A percentile compares a stretch with the other conserved stretches of the same genome.
These are phyloP conservation scores for Spheniscus mendiculus DNA, from an alignment of 2,113 vertebrate genomes.

Conservation along the genomic window DNA sequence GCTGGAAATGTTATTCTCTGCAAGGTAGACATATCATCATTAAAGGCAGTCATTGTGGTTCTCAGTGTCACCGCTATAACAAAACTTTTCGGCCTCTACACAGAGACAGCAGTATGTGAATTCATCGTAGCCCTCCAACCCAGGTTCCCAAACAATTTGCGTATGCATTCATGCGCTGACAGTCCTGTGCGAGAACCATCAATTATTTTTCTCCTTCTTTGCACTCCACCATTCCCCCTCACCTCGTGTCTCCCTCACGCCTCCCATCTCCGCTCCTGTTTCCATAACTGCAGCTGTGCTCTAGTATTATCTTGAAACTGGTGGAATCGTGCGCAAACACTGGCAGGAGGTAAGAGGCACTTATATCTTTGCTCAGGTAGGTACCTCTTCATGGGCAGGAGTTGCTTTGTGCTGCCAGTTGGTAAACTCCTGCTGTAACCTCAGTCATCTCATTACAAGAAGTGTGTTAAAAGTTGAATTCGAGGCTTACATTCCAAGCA, in stretches of 20 bases:
- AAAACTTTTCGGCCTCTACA: neutral
- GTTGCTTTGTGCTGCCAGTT: neutral
- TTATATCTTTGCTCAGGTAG: neutral
- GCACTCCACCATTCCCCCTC: neutral
- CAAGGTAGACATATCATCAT: neutral
- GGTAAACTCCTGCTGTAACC: neutral
- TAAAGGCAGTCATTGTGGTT: neutral
- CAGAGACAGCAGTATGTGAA: neutral
- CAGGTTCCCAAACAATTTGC: neutral
- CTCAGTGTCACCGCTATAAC: neutral
- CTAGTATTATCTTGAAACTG: neutral
- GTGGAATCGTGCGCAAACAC: neutral
- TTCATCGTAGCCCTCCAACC: neutral
- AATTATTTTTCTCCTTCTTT: neutral
- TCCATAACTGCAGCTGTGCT: neutral
- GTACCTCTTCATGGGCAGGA: neutral
- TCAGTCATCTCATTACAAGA: neutral
- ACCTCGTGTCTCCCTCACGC: rapidly evolving
- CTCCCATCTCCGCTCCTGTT: neutral
- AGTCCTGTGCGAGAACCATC: neutral
- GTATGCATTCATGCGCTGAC: rapidly evolving
- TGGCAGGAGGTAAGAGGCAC: neutral
- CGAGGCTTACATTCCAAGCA: neutral
- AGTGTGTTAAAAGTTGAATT: neutral
- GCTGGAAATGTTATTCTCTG: neutral